A percentile compares a stretch with the other conserved stretches of the same genome.
These are phyloP conservation scores for Melanotaenia duboulayi DNA, from an alignment of 2,113 vertebrate species.

Conservation along the genomic window DNA sequence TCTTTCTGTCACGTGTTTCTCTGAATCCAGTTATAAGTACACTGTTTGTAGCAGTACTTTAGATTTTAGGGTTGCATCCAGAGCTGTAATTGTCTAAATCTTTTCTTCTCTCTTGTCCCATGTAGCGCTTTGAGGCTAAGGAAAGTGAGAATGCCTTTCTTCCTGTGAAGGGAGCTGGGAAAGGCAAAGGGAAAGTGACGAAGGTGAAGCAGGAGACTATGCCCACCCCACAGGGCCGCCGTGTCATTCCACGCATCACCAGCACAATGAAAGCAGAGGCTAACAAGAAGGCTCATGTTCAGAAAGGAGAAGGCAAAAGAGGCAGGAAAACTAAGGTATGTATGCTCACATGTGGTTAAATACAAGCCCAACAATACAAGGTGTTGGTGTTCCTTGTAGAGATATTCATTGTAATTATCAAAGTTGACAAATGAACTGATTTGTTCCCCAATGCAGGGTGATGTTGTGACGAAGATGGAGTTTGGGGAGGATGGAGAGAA, in stretches of 20 bases:
- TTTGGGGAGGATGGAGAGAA: slow-evolving; percentile 78
- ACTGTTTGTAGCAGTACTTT: not conserved
- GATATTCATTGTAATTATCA: no score
- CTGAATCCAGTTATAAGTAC: not conserved
- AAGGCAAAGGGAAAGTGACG: slow-evolving; percentile 81
- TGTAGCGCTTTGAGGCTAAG: slow-evolving; percentile 85
- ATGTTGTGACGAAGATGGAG: slow-evolving; percentile 82
- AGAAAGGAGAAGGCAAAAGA: slow-evolving; percentile 66
- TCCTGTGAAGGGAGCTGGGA: slow-evolving; percentile 81
- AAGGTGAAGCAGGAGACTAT: slow-evolving; percentile 87
- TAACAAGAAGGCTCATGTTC: slow-evolving; percentile 83
- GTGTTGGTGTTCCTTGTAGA: rapidly evolving
- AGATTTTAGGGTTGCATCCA: not conserved
- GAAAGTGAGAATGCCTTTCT: slow-evolving; percentile 81
- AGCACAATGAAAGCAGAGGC: slow-evolving; percentile 93
- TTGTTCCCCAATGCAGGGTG: slow-evolving; percentile 57
- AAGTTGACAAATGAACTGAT: no score
- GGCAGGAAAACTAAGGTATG: slow-evolving; percentile 89
- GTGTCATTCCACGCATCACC: slow-evolving; percentile 90
- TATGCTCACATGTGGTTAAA: not conserved
- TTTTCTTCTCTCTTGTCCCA: not conserved
- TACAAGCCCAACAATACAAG: no score
- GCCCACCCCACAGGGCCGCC: slow-evolving; percentile 89
- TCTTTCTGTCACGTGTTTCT: not conserved
- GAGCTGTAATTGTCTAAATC: not conserved